phyloP scores from a whole-genome alignment of 2,113 vertebrate genomes.

The Macquaria ambigua region DNA sequence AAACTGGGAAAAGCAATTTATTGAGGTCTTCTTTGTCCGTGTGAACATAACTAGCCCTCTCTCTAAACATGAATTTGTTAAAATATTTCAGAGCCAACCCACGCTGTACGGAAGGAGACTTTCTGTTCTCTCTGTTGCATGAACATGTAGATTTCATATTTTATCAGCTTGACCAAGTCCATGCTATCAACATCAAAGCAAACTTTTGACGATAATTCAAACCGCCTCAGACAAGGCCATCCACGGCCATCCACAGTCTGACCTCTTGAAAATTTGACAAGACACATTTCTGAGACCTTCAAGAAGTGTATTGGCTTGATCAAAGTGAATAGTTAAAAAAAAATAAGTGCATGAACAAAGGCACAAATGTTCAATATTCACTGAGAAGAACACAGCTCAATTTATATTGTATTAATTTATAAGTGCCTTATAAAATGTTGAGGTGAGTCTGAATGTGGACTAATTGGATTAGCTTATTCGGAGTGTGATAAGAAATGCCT shows the following conservation, averaged over 20 bases:
- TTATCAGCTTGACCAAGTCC: constrained; percentile 26
- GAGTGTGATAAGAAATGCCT: constrained; percentile 21
- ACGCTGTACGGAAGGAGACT: constrained; percentile 23
- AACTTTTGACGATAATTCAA: constrained; percentile 44
- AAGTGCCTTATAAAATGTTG: constrained; percentile 27
- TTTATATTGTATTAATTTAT: too few relatives aligned
- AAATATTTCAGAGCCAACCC: constrained; percentile 1
- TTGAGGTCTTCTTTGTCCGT: constrained; percentile 1
- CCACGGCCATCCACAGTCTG: constrained; percentile 45
- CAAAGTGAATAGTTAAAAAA: constrained; percentile 43
- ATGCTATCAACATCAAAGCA: constrained; percentile 60
- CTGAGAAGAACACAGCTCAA: constrained; percentile 30
- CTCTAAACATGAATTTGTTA: constrained; percentile 24
- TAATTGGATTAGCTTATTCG: constrained; percentile 29
- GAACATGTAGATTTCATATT: constrained; percentile 59
- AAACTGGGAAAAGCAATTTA: neutral
- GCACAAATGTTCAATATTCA: constrained; percentile 25
- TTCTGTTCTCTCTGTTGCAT: constrained; percentile 59
- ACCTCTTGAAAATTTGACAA: constrained; percentile 64
- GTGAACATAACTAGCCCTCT: neutral
- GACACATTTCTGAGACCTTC: constrained; percentile 46
- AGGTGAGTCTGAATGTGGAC: constrained; percentile 39
- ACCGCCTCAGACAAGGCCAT: constrained; percentile 59
- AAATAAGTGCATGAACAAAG: constrained; percentile 40
- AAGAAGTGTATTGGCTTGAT: constrained; percentile 38